A percentile compares a stretch with the other conserved stretches of the same genome.
Conservation (phyloP, 2,888 invertebrate species). For the Parnassius glacialis region DNA sequence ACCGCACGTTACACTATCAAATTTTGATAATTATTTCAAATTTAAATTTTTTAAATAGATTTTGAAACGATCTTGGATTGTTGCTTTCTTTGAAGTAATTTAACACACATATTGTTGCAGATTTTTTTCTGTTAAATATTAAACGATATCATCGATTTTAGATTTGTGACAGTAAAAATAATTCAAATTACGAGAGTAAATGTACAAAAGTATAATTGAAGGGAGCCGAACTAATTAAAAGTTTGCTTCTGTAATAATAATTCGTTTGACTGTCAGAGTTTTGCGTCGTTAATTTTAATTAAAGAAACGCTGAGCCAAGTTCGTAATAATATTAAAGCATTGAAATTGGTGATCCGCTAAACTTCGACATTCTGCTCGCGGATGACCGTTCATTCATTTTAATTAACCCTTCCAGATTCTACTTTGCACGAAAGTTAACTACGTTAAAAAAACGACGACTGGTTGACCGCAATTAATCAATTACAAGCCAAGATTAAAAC, state of each 20-base stretch:
- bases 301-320: constrained; percentile 76
- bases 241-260: constrained; percentile 79
- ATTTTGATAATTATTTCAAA: too few species aligned
- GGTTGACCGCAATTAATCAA: constrained; percentile 59
- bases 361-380: constrained; percentile 72
- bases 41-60: too few species aligned
- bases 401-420: constrained; percentile 73
- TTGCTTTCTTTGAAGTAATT: too few species aligned
- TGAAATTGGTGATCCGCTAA: constrained; percentile 79
- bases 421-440: constrained; percentile 58
- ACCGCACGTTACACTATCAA: too few species aligned
- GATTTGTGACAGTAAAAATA: constrained; percentile 22
- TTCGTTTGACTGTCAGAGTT: constrained; percentile 80
- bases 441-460: constrained; percentile 57
- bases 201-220: constrained; percentile 71
- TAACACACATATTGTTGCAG: too few species aligned
- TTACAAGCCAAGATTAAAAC: constrained; percentile 45
- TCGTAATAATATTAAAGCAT: constrained; percentile 80
- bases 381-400: constrained; percentile 77
- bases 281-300: constrained; percentile 81
- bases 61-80: too few species aligned
- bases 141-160: too few species aligned
- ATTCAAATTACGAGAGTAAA: constrained; percentile 70
- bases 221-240: constrained; percentile 79
- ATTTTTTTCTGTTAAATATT: too few species aligned